These are phyloP conservation scores for Seladonia tumulorum DNA, from an alignment of 2,888 invertebrate genomes.

Conservation along the genomic window DNA sequence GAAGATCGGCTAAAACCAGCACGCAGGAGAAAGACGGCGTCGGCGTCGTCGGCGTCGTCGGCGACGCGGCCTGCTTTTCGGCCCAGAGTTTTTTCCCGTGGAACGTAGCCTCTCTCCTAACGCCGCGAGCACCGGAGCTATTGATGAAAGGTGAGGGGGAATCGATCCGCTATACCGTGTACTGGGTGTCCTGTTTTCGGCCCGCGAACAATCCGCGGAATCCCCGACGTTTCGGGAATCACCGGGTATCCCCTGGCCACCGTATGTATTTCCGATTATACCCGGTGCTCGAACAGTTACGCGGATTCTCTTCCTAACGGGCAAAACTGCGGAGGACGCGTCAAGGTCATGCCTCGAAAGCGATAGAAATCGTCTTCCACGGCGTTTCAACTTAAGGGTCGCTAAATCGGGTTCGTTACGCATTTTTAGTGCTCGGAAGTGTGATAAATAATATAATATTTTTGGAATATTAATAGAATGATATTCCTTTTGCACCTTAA, in stretches of 20 bases:
- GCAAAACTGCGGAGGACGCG: background rate
- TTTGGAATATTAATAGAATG: too few relatives aligned
- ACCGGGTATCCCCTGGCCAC: background rate
- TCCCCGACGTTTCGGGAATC: slow-evolving; percentile 4
- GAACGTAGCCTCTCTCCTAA: slow-evolving; percentile 37
- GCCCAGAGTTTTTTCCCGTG: slow-evolving; percentile 28
- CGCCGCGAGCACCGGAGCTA: slow-evolving; percentile 48
- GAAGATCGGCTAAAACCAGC: background rate
- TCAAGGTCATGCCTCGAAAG: background rate
- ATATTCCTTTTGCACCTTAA: too few relatives aligned
- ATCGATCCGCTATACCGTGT: slow-evolving; percentile 52
- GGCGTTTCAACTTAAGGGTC: background rate
- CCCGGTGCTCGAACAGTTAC: background rate
- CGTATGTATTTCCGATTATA: slow-evolving; percentile 5
- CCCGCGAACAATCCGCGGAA: slow-evolving; percentile 9
- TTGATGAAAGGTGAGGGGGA: slow-evolving; percentile 59
- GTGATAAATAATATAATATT: background rate
- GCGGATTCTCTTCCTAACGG: background rate
- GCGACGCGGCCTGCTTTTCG: slow-evolving; percentile 22
- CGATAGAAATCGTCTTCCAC: background rate
- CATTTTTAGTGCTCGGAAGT: background rate
- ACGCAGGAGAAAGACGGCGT: background rate
- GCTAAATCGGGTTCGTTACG: background rate
- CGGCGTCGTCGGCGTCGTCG: background rate
- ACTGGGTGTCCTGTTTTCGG: slow-evolving; percentile 51